Conservation (phyloP, 2,113 vertebrate genomes). For the Stigmatopora argus region DNA sequence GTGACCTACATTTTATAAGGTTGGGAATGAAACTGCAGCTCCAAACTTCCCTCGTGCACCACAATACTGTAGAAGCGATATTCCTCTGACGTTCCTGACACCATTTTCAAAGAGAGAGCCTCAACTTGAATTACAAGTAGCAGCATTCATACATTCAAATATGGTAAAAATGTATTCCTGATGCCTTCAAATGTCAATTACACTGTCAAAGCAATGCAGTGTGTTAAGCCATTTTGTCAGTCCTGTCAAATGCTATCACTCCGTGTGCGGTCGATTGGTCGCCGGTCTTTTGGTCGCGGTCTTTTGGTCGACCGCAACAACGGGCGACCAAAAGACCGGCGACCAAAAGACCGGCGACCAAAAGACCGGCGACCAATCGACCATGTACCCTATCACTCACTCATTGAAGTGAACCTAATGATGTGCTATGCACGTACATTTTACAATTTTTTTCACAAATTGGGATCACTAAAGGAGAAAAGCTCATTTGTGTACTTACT, state of each 20-base stretch:
- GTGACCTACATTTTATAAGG: too few species aligned
- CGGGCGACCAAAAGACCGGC: too few species aligned
- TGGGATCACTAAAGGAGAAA: background rate
- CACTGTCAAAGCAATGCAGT: slow-evolving; percentile 24
- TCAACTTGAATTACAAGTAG: slow-evolving; percentile 54
- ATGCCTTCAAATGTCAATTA: slow-evolving; percentile 51
- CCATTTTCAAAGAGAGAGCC: slow-evolving; percentile 19
- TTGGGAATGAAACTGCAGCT: too few species aligned
- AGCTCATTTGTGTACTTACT: background rate
- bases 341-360: too few species aligned
- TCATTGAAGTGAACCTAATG: slow-evolving; percentile 15
- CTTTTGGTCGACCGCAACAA: too few species aligned
- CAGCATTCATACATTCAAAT: slow-evolving; percentile 1
- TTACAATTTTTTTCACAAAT: background rate
- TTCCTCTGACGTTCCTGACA: too few species aligned
- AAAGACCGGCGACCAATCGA: too few species aligned
- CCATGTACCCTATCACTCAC: slow-evolving; percentile 18
- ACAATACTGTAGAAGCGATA: too few species aligned
- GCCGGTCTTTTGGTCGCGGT: too few species aligned
- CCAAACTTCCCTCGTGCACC: too few species aligned
- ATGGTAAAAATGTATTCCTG: slow-evolving; percentile 25
- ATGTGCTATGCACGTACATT: background rate
- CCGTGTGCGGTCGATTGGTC: too few species aligned
- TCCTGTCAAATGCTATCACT: slow-evolving; percentile 43
- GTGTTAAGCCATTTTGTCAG: slow-evolving; percentile 52